phyloP scores from a whole-genome alignment of 2,113 vertebrate species.

The Bubalus kerabau region DNA sequence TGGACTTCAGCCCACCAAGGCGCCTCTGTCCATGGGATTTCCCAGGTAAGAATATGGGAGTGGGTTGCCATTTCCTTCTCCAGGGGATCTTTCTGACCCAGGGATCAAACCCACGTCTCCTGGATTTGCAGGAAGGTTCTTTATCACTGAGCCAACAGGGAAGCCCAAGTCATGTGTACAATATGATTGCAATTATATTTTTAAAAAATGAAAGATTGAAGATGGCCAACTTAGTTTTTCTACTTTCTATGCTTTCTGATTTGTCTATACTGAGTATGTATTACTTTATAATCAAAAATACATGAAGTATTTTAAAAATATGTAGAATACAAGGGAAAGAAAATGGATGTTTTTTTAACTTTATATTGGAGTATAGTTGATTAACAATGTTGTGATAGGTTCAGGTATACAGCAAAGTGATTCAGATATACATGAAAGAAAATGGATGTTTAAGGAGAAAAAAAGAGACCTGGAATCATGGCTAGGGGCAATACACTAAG shows the following conservation, averaged over 20 bases:
- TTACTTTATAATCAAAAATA: background rate
- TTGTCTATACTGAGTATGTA: background rate
- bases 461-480: background rate
- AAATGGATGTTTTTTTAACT: background rate
- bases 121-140: too few species aligned
- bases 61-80: background rate
- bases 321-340: background rate
- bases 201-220: background rate
- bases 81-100: background rate
- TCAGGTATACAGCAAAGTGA: background rate
- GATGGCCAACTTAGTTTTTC: background rate
- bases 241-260: background rate
- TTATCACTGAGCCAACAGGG: too few species aligned
- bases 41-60: background rate
- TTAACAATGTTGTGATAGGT: background rate
- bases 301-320: background rate
- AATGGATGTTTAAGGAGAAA: background rate
- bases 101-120: background rate
- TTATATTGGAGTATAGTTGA: background rate
- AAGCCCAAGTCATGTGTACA: background rate
- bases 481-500: background rate
- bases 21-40: background rate
- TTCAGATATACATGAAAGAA: background rate
- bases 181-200: background rate
- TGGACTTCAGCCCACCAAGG: background rate